Evolutionary conservation across 2,797 vertebrate genomes (phyloP), one percentile per base, ranked within the genome.

Genomic region (Takifugu rubripes): DNA sequence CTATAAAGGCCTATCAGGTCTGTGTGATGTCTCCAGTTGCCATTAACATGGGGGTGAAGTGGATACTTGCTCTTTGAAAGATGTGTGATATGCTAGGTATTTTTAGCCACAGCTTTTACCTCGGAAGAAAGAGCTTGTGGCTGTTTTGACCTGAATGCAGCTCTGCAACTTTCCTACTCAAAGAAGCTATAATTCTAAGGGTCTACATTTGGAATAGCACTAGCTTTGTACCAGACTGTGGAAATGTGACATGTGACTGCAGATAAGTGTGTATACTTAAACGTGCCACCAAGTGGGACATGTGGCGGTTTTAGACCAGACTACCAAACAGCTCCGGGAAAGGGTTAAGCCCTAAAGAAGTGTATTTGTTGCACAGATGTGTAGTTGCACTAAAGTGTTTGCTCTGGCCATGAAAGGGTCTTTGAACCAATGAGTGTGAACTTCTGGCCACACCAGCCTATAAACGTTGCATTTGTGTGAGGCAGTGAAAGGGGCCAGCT

Each of bases 341-440:
- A 58, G 80, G 75, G 56, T 87, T 82, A 81, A 85, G 66, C 25
- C 12, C 3, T 49, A 56, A 64, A 78, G 75, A 56, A 66, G 79
- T 74, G 74, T 84, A 84, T 78, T 75, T 70, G 70, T 81, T 78
- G 83, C 84, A 76, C 83, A 85, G 84, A 88, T 90, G 87, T 85
- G 31, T 33, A 33, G 82, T 82, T 77, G 75, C 77, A 81, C 84
- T 87, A 79, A 88, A 87, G 83, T 90, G 84, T 90, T 89, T 88
- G 83, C 79, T 79, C 81, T 80, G 81, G 81, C 79, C 83, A 74
- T 87, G 85, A 89, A 88, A 87, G 84, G 78, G 48, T 84, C 88
- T 90, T 90, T 89, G 86, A 88, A 90, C 85, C 87, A 90, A 75
- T 81, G 79, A 90, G 87, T 89, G 86, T 87, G 85, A 89, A 89